Conservation (phyloP, 2,888 invertebrate genomes). For the Monopis laevigella region DNA sequence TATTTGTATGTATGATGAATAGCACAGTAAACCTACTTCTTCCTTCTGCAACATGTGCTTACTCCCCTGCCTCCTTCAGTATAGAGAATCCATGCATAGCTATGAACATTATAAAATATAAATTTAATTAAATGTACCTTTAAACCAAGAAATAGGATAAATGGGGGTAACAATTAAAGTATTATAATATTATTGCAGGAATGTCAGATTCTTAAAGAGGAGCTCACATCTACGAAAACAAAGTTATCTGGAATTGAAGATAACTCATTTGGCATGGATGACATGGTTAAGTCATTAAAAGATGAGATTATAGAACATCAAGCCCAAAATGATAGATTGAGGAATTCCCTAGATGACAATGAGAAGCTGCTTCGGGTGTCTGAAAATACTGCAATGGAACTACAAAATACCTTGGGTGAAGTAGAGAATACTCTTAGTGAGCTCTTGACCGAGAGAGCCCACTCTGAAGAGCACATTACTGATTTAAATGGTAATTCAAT, state of each 20-base stretch:
- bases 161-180: too few species aligned
- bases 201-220: conserved; percentile 72
- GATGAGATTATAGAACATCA: conserved; percentile 68
- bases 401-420: conserved; percentile 77
- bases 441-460: conserved; percentile 50
- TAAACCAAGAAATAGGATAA: too few species aligned
- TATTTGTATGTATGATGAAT: too few species aligned
- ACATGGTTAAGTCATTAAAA: conserved; percentile 74
- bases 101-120: too few species aligned
- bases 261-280: conserved; percentile 76
- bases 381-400: conserved; percentile 82
- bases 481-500: conserved; percentile 54
- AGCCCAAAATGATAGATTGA: conserved; percentile 71
- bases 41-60: too few species aligned
- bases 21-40: too few species aligned
- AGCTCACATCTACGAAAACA: conserved; percentile 64
- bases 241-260: conserved; percentile 74
- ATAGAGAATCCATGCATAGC: too few species aligned
- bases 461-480: conserved; percentile 57
- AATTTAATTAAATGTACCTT: too few species aligned
- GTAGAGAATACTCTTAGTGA: conserved; percentile 80
- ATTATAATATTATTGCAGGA: conserved; percentile 70
- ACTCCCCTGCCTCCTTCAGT: too few species aligned
- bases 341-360: conserved; percentile 71
- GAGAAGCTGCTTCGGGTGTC: conserved; percentile 68